Evolutionary conservation across 1,140 invertebrate genomes (phyloP).

Genomic region (Pseudomyrmex gracilis): DNA sequence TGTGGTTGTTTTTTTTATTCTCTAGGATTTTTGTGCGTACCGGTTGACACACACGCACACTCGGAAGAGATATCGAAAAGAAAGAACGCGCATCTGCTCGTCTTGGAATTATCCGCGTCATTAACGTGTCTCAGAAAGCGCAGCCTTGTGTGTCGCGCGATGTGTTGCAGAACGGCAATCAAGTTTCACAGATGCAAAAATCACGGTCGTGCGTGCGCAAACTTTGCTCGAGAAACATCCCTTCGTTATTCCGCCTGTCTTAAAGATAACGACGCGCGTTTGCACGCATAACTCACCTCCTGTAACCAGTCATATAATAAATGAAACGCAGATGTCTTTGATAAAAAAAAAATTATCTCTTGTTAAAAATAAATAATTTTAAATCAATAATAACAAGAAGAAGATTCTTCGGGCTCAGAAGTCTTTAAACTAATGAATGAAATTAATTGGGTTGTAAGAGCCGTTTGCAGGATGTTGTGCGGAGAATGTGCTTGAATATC

Average conservation of each 20-base stretch:
- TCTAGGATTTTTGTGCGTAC: background rate
- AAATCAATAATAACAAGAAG: no score
- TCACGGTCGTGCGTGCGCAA: background rate
- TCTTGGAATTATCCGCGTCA: slow-evolving; percentile 28
- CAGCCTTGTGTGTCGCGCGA: slow-evolving; percentile 21
- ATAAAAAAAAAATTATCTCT: slow-evolving; percentile 23
- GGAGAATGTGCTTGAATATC: no score
- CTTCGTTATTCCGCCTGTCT: background rate
- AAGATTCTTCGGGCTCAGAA: no score
- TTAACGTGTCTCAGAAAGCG: background rate
- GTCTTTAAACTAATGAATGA: no score
- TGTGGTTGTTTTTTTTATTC: background rate
- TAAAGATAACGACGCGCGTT: slow-evolving; percentile 7
- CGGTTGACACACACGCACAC: background rate
- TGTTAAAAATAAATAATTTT: slow-evolving; percentile 32
- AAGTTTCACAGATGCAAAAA: slow-evolving; percentile 42
- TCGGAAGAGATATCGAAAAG: slow-evolving; percentile 1
- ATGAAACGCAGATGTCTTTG: slow-evolving; percentile 32
- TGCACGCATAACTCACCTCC: slow-evolving; percentile 24
- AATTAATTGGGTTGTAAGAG: no score
- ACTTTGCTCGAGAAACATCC: background rate
- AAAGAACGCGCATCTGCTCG: background rate
- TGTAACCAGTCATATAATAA: background rate
- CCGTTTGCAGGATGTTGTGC: no score
- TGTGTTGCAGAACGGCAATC: slow-evolving; percentile 49